A percentile compares a stretch with the other conserved stretches of the same genome.
Evolutionary conservation across 2,113 vertebrate genomes (phyloP).

Genomic region (Stegastes partitus): DNA sequence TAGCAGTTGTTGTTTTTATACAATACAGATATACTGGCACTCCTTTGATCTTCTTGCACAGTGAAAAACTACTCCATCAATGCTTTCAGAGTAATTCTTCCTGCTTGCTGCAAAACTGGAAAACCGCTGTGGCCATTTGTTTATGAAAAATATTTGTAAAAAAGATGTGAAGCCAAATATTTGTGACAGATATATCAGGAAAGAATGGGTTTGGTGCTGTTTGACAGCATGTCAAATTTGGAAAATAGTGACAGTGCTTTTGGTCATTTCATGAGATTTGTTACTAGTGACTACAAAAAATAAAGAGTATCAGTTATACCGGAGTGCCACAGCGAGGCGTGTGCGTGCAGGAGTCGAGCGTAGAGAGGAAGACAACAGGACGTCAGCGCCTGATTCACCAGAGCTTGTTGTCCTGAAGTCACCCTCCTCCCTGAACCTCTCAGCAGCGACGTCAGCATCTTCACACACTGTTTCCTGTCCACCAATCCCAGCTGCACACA

Average conservation of each 20-base stretch:
- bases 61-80: too few relatives aligned
- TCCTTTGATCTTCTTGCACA: too few relatives aligned
- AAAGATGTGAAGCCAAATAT: too few relatives aligned
- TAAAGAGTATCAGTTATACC: constrained; percentile 57
- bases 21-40: too few relatives aligned
- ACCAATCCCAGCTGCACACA: constrained; percentile 66
- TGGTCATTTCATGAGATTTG: neutral
- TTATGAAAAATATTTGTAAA: too few relatives aligned
- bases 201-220: neutral
- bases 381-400: constrained; percentile 83
- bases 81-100: too few relatives aligned
- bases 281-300: neutral
- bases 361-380: constrained; percentile 81
- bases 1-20: too few relatives aligned
- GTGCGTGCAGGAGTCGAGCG: constrained; percentile 67
- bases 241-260: neutral
- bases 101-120: too few relatives aligned
- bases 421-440: constrained; percentile 78
- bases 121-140: too few relatives aligned
- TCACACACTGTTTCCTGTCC: constrained; percentile 75
- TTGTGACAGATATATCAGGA: too few relatives aligned
- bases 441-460: constrained; percentile 77
- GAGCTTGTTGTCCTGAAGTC: constrained; percentile 86
- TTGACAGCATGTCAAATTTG: neutral
- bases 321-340: constrained; percentile 72